A percentile compares a stretch with the other conserved stretches of the same genome.
phyloP scores from a whole-genome alignment of 2,888 invertebrate species.

The Oconnorella tubifera region DNA sequence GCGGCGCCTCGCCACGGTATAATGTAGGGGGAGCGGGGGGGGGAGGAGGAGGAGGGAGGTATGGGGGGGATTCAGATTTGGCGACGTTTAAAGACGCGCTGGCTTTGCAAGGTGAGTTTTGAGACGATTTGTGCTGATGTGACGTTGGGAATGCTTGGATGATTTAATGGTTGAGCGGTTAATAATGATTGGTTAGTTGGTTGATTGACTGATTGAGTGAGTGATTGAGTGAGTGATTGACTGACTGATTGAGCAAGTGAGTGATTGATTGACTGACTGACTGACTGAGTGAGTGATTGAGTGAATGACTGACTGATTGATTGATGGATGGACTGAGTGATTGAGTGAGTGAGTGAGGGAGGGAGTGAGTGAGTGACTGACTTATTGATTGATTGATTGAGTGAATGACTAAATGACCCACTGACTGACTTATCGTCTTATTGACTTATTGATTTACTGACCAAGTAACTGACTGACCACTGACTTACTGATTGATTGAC shows the following conservation, averaged over 20 bases:
- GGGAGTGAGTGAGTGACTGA: no score
- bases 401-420: no score
- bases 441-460: no score
- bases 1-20: background rate
- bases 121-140: background rate
- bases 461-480: no score
- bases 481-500: no score
- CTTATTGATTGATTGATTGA: no score
- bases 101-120: slow-evolving; percentile 61
- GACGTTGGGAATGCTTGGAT: background rate
- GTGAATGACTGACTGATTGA: background rate
- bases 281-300: background rate
- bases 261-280: background rate
- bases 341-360: no score
- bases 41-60: background rate
- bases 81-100: slow-evolving; percentile 74
- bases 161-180: background rate
- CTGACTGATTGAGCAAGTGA: background rate
- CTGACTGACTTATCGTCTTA: no score
- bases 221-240: background rate
- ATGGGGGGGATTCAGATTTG: slow-evolving; percentile 59
- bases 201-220: background rate
- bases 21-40: background rate
- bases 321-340: no score
- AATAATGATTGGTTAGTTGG: no score